Evolutionary conservation across 2,888 invertebrate genomes (phyloP).

Genomic region (Yponomeuta cagnagella): DNA sequence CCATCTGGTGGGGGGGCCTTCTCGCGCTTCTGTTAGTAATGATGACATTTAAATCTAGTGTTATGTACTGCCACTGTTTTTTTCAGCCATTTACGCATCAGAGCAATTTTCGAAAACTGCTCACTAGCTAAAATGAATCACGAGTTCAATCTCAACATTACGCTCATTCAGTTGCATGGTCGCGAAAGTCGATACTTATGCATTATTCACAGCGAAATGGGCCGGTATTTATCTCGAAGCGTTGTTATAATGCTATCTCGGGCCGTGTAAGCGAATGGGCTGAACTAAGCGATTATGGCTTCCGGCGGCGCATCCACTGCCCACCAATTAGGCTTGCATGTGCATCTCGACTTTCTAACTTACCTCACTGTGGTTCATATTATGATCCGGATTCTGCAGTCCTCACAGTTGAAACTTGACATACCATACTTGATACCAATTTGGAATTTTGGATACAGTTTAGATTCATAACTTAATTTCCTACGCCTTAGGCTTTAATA

Average conservation of each 20-base stretch:
- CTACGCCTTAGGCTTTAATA: no score
- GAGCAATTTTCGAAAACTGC: background rate
- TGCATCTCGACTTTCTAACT: conserved; percentile 23
- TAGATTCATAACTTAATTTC: background rate
- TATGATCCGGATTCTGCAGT: background rate
- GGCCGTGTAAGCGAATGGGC: conserved; percentile 35
- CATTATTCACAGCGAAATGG: conserved; percentile 6
- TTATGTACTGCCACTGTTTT: background rate
- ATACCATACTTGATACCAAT: background rate
- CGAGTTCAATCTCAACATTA: background rate
- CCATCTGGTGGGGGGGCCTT: no score
- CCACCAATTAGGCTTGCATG: conserved; percentile 29
- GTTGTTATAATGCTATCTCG: conserved; percentile 30
- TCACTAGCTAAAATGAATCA: background rate
- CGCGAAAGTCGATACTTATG: conserved; percentile 11
- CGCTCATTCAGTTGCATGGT: background rate
- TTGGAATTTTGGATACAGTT: background rate
- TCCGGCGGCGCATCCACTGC: conserved; percentile 37
- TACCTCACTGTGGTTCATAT: background rate
- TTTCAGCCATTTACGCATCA: background rate
- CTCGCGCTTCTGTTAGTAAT: no score
- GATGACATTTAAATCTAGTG: no score
- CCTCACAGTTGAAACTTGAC: background rate
- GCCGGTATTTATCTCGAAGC: conserved; percentile 27
- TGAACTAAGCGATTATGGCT: conserved; percentile 43